Base-by-base conservation (phyloP, 2,888 invertebrate species). In the Torymus aiolomorphi region DNA sequence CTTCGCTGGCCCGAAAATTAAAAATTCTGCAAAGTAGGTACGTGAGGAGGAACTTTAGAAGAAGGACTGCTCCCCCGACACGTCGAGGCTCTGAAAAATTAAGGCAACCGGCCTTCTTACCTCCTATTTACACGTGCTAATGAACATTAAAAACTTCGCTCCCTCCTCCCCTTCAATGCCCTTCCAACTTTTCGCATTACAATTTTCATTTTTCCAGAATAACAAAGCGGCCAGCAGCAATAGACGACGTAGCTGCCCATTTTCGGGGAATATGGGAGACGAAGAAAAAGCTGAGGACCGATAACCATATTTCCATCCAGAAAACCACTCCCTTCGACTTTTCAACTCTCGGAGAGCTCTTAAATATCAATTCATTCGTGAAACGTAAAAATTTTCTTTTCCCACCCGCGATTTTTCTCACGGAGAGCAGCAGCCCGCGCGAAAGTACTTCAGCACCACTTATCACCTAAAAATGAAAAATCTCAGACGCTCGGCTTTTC, bases 91-190 rank as follows among this genome's bases (percentile, higher is more conserved):
- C 66, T 42, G 13, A 76, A 80, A 76, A 76, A 67, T 80, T 80
- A 80, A 80, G 57, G 56, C 42, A 80, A 80, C 42, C 67, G 49
- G n/a, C 76, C 54, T 79, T 59, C 61, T 42, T 54, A 13, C 14
- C 66, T 66, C 57, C 62, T 73, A 67, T 76, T 76, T 80, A 69
- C 75, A 65, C 42, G 72, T 52, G 56, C 57, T 76, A 80, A 76
- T 72, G 80, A 77, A 77, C 80, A 74, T 73, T 69, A 75, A 66
- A 74, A 70, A 31, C 56, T 73, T 63, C 8, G 42, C 42, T 42
- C 5, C 42, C 5, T 42, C 42, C 42, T 42, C 0, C 42, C 8
- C 42, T 10, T 42, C 42, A 5, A 1, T 42, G 42, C 8, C 24
- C 14, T 16, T 42, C n/a, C 4, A 80, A 73, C 51, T 73, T 72